Base-by-base conservation (phyloP, 2,888 invertebrate genomes). In the Sycophila texana region DNA sequence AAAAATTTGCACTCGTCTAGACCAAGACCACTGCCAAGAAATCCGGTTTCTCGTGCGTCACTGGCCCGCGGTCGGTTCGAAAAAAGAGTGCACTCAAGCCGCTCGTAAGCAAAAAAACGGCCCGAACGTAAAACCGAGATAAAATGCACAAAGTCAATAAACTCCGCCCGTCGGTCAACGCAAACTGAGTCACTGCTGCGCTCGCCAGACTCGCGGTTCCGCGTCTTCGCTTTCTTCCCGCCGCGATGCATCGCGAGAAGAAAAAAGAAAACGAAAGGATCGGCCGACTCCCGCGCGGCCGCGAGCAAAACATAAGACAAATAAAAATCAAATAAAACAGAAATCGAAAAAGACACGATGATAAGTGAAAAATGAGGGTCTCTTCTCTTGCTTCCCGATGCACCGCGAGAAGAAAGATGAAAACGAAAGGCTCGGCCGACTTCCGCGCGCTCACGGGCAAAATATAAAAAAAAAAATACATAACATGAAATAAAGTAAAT, bases 311-410 rank as follows among this genome's bases (percentile, higher is more conserved):
- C 30, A n/a, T n/a, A 63, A n/a, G 4, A 3, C 13, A 47, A 14
- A 20, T 13, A 22, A 58, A n/a, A 7, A 20, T 18, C 30, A 30
- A 63, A 63, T 0, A 1, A 63, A 55, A n/a, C 12, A 22, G 18
- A n/a, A n/a, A n/a, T n/a, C 39, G 66, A 4, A 18, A 20, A n/a
- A 20, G 22, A 10, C 7, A 18, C 13, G 39, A 49, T 39, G 30
- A 61, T 16, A 13, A 16, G 18, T 14, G 5, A 26, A 49, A 57
- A 65, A 70, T 81, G 76, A 78, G 55, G n/a, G n/a, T n/a, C n/a
- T 12, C n/a, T n/a, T n/a, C n/a, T n/a, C n/a, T n/a, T n/a, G n/a
- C 18, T 4, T 30, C 22, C 20, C 39, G 30, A n/a, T n/a, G n/a
- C n/a, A n/a, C n/a, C n/a, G n/a, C n/a, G n/a, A n/a, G 22, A 5